A percentile compares a stretch with the other conserved stretches of the same genome.
Conservation (phyloP, 2,113 vertebrate genomes). For the pig (Sus scrofa) region T2T-Sscrofa CM001155.3:1673001-1673500, state of each 20-base stretch:
- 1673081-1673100: too few relatives aligned
- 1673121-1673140: too few relatives aligned
- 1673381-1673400: fast-evolving
- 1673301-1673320: fast-evolving
- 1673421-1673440: fast-evolving
- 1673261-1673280: background rate
- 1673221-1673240: too few relatives aligned
- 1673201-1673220: background rate
- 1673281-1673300: fast-evolving
- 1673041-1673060: too few relatives aligned
- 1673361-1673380: background rate
- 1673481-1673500: fast-evolving
- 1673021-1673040: too few relatives aligned
- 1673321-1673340: too few relatives aligned
- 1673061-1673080: too few relatives aligned
- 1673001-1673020: too few relatives aligned
- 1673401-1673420: fast-evolving
- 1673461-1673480: background rate
- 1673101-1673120: background rate
- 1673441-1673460: background rate
- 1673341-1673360: too few relatives aligned
- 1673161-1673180: background rate
- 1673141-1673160: background rate
- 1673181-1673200: background rate
- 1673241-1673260: fast-evolving